Evolutionary conservation across 1,140 invertebrate genomes (phyloP).

Genomic region (Tribolium castaneum): DNA sequence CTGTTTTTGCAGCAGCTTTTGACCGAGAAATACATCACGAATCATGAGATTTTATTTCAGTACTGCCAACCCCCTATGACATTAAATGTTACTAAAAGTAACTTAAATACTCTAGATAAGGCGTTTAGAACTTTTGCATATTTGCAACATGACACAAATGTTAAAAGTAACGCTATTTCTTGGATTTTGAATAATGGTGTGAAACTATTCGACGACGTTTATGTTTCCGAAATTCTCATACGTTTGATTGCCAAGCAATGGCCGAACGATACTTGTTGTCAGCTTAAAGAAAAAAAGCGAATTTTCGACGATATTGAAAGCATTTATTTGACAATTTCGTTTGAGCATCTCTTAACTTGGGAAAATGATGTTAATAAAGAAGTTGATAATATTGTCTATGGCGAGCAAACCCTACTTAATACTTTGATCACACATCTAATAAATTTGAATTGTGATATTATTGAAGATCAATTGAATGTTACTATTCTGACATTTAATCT

Average conservation of each 20-base stretch:
- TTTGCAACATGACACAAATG: not conserved
- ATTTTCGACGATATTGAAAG: constrained; percentile 44
- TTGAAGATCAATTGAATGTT: not conserved
- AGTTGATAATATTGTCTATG: not conserved
- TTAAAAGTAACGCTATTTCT: constrained; percentile 38
- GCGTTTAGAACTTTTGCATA: constrained; percentile 39
- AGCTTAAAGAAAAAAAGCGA: not conserved
- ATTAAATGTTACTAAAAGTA: constrained; percentile 60
- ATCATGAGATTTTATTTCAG: constrained; percentile 60
- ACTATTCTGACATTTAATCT: not conserved
- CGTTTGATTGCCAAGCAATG: constrained; percentile 57
- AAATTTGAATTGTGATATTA: not conserved
- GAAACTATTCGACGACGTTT: not conserved
- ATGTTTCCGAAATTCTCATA: constrained; percentile 52
- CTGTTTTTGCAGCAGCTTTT: constrained; percentile 63
- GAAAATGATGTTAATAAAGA: not conserved
- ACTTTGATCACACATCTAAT: not conserved
- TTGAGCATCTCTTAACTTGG: constrained; percentile 44
- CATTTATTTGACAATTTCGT: constrained; percentile 51
- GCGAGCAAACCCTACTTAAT: not conserved
- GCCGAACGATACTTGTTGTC: constrained; percentile 35
- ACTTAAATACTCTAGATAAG: constrained; percentile 62
- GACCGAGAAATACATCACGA: constrained; percentile 52
- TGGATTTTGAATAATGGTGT: constrained; percentile 53
- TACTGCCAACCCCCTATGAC: constrained; percentile 61